Conservation (phyloP, 2,888 invertebrate species). For the Eutolmus rufibarbis region DNA sequence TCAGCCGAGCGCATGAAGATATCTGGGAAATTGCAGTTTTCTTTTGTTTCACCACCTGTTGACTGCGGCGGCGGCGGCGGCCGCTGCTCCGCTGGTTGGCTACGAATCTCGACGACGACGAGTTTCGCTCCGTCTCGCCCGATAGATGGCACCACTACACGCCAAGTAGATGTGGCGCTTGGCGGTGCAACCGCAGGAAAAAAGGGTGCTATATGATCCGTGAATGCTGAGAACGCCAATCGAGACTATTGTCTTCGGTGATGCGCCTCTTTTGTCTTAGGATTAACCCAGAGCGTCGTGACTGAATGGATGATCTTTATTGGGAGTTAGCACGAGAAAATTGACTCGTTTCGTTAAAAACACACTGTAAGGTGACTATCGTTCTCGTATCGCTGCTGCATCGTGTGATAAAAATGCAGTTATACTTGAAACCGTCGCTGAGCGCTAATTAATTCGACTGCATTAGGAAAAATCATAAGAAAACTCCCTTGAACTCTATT, state of each 20-base stretch:
- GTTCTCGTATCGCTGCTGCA: not conserved
- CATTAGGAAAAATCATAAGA: constrained; percentile 16
- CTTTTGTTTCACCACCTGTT: constrained; percentile 36
- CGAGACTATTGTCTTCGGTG: not conserved
- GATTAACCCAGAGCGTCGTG: constrained; percentile 7
- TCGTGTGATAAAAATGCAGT: constrained; percentile 38
- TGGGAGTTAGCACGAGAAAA: constrained; percentile 2
- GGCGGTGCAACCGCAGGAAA: not conserved
- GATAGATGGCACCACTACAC: not conserved
- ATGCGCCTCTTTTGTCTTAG: not conserved
- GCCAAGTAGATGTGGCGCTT: not conserved
- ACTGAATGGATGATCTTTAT: constrained; percentile 5
- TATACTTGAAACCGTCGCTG: constrained; percentile 21
- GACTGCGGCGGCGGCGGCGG: not conserved
- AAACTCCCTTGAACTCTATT: constrained; percentile 34
- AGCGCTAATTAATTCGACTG: constrained; percentile 28
- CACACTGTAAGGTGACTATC: not conserved
- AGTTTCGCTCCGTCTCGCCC: not conserved
- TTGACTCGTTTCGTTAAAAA: constrained; percentile 19
- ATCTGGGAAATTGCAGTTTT: constrained; percentile 39
- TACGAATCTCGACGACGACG: not conserved
- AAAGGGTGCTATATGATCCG: not conserved
- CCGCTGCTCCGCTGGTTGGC: not conserved
- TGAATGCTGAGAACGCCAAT: not conserved
- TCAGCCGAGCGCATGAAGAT: constrained; percentile 33